phyloP scores from a whole-genome alignment of 35 echinoderm and acorn worm species.

The Ophiothrix spiculata region DNA sequence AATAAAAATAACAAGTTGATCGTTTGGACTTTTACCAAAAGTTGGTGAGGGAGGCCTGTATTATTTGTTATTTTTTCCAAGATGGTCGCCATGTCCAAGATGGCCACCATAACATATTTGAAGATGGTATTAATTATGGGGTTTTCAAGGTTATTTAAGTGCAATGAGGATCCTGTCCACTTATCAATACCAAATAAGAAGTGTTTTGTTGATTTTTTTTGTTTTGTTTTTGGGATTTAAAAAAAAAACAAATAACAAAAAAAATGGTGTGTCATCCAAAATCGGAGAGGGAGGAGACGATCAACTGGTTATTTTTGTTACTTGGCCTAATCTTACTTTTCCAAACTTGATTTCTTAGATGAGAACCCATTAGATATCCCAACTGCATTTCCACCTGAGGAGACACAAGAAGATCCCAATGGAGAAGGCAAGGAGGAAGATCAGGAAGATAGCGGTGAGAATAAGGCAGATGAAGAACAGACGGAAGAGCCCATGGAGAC shows the following conservation, averaged over 20 bases:
- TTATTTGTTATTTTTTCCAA: too few species aligned
- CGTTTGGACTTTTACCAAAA: too few species aligned
- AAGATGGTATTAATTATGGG: too few species aligned
- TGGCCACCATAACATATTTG: too few species aligned
- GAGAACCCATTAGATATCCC: conserved; percentile 90
- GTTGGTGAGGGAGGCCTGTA: too few species aligned
- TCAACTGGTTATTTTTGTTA: not conserved
- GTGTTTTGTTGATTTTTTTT: not conserved
- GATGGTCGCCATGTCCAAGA: too few species aligned
- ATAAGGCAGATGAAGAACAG: not conserved
- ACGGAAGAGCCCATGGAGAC: conserved; percentile 33
- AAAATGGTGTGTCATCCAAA: too few species aligned
- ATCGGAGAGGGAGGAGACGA: not conserved
- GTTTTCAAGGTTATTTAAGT: too few species aligned
- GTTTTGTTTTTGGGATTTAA: not conserved
- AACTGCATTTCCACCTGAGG: conserved; percentile 44
- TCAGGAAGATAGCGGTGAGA: conserved; percentile 24
- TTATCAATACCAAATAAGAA: not conserved
- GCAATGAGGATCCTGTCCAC: not conserved
- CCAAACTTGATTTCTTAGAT: not conserved
- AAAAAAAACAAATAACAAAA: too few species aligned
- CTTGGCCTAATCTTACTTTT: conserved; percentile 1
- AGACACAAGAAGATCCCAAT: conserved; percentile 4
- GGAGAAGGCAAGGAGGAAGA: conserved; percentile 31
- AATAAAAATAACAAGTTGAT: too few species aligned